These are phyloP conservation scores for Daktulosphaira vitifoliae DNA, from an alignment of 1,140 invertebrate species.

Conservation along the genomic window DNA sequence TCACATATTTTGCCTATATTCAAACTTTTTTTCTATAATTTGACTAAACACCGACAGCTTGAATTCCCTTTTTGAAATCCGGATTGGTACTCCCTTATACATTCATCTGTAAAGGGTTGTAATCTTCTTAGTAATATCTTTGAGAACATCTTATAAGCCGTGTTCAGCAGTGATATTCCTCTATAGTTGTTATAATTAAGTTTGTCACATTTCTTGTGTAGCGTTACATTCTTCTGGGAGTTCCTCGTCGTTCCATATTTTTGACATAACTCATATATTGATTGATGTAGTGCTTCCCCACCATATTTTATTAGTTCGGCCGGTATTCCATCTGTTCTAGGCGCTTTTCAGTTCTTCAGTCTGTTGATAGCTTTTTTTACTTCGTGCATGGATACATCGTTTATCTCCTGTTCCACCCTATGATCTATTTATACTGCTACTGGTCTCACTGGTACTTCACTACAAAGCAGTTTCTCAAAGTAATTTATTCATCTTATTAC, in stretches of 20 bases:
- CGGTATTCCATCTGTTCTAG: background rate
- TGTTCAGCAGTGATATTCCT: background rate
- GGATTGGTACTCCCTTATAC: background rate
- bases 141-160: background rate
- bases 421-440: background rate
- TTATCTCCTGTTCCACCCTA: background rate
- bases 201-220: background rate
- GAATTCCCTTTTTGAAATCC: background rate
- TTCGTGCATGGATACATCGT: background rate
- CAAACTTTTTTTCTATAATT: too few species aligned
- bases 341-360: background rate
- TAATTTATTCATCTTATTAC: constrained; percentile 28
- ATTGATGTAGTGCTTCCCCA: background rate
- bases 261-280: background rate
- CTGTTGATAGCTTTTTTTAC: background rate
- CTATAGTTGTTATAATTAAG: background rate
- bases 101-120: background rate
- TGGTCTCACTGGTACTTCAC: background rate
- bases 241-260: background rate
- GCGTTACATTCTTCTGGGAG: too few species aligned
- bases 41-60: background rate
- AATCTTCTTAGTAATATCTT: background rate
- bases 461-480: constrained; percentile 26
- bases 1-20: constrained; percentile 2
- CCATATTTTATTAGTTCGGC: background rate